These are phyloP conservation scores for Tamandua tetradactyla DNA, from an alignment of 2,797 vertebrate species.

Conservation along the genomic window DNA sequence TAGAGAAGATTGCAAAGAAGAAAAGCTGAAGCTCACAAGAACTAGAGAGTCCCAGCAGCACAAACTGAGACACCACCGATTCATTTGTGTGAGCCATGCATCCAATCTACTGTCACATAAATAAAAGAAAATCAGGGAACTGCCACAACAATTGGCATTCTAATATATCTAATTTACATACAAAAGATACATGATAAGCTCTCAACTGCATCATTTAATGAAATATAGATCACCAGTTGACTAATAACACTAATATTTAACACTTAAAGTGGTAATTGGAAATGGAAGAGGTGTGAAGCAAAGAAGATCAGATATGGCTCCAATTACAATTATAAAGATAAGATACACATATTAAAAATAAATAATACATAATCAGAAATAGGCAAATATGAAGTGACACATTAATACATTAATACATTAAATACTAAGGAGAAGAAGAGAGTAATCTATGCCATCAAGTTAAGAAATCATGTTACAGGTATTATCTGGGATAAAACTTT, in stretches of 20 bases:
- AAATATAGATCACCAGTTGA: no score
- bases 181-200: no score
- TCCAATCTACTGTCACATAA: conserved; percentile 29
- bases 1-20: conserved; percentile 68
- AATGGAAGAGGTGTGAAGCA: no score
- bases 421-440: background rate
- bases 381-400: background rate
- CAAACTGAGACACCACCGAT: conserved; percentile 75
- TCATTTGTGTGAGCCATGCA: conserved; percentile 73
- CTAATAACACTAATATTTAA: no score
- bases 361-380: background rate
- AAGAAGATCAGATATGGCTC: no score
- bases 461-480: background rate
- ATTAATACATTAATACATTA: background rate
- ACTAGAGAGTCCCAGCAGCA: conserved; percentile 74
- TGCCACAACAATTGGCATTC: background rate
- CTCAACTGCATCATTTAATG: no score
- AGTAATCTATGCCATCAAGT: background rate
- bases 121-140: conserved; percentile 38
- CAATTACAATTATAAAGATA: no score
- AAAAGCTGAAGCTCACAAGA: conserved; percentile 71
- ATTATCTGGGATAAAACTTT: background rate
- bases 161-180: background rate
- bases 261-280: no score
- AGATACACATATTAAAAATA: no score